Evolutionary conservation across 2,888 invertebrate species (phyloP).

Genomic region (Cordilura impudica): DNA sequence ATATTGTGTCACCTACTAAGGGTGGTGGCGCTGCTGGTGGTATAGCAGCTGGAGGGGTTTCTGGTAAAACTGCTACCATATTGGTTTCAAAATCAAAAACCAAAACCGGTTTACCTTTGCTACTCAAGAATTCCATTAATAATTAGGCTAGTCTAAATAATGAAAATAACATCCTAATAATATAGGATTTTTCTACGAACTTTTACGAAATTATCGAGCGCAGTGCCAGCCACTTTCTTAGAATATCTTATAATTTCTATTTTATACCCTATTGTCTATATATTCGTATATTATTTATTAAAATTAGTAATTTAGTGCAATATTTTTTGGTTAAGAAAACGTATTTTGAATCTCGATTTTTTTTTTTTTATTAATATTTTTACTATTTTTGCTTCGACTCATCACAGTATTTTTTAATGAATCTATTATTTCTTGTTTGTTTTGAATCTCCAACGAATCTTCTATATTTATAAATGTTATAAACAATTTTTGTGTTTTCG

Average conservation of each 20-base stretch:
- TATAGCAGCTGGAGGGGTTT: slow-evolving; percentile 50
- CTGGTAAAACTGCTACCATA: slow-evolving; percentile 77
- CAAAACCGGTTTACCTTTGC: slow-evolving; percentile 78
- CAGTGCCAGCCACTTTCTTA: slow-evolving; percentile 47
- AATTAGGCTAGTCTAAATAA: slow-evolving; percentile 67
- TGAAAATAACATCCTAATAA: neutral
- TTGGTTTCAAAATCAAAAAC: slow-evolving; percentile 78
- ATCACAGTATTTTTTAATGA: neutral
- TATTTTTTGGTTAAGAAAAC: slow-evolving; percentile 44
- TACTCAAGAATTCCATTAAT: slow-evolving; percentile 78
- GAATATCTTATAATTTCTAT: slow-evolving; percentile 40
- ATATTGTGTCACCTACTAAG: slow-evolving; percentile 50
- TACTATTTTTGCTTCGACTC: neutral
- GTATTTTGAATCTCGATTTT: slow-evolving; percentile 33
- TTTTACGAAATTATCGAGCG: slow-evolving; percentile 25
- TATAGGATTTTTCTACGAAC: neutral
- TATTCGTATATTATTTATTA: slow-evolving; percentile 53
- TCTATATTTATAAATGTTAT: slow-evolving; percentile 13
- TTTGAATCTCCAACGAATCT: slow-evolving; percentile 29
- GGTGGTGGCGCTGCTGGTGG: slow-evolving; percentile 28
- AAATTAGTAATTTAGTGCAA: slow-evolving; percentile 57
- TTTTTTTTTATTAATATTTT: slow-evolving; percentile 16
- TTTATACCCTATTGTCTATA: slow-evolving; percentile 35
- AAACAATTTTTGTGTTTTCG: slow-evolving; percentile 7
- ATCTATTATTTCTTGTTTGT: neutral